These are phyloP conservation scores for Drosophila pallidifrons DNA, from an alignment of 1,140 invertebrate genomes.

Conservation along the genomic window DNA sequence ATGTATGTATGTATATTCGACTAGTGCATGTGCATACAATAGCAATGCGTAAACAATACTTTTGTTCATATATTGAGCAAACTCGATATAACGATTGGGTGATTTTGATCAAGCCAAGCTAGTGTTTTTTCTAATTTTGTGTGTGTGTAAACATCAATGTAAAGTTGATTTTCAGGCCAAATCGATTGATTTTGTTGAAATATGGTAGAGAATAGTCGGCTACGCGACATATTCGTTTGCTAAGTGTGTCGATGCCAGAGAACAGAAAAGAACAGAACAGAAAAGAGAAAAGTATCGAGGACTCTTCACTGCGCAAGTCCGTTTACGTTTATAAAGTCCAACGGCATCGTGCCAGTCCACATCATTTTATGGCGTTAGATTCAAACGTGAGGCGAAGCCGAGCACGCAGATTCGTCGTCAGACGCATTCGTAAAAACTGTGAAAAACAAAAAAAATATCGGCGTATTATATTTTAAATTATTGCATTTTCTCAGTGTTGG, in stretches of 20 bases:
- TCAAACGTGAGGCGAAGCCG: constrained; percentile 63
- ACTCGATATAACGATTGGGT: too few relatives aligned
- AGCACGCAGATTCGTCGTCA: constrained; percentile 62
- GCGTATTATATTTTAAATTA: constrained; percentile 34
- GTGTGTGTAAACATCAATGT: too few relatives aligned
- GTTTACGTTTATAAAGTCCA: constrained; percentile 3
- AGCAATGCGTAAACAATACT: too few relatives aligned
- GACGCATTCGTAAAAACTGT: constrained; percentile 55
- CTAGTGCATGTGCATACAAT: too few relatives aligned
- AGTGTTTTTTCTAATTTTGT: too few relatives aligned
- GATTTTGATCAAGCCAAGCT: too few relatives aligned
- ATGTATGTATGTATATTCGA: too few relatives aligned
- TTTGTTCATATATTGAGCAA: too few relatives aligned
- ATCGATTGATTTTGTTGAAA: not conserved
- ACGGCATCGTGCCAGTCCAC: constrained; percentile 26
- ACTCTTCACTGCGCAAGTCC: constrained; percentile 39
- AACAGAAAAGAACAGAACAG: too few relatives aligned
- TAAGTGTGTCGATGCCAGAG: not conserved
- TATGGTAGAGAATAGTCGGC: not conserved
- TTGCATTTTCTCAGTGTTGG: constrained; percentile 10
- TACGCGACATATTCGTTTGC: not conserved
- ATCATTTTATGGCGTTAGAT: constrained; percentile 38
- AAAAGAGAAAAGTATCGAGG: constrained; percentile 20
- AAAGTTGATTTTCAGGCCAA: too few relatives aligned
- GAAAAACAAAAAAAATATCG: constrained; percentile 28